phyloP scores from a whole-genome alignment of 2,113 vertebrate genomes.

The Carlito syrichta region DNA sequence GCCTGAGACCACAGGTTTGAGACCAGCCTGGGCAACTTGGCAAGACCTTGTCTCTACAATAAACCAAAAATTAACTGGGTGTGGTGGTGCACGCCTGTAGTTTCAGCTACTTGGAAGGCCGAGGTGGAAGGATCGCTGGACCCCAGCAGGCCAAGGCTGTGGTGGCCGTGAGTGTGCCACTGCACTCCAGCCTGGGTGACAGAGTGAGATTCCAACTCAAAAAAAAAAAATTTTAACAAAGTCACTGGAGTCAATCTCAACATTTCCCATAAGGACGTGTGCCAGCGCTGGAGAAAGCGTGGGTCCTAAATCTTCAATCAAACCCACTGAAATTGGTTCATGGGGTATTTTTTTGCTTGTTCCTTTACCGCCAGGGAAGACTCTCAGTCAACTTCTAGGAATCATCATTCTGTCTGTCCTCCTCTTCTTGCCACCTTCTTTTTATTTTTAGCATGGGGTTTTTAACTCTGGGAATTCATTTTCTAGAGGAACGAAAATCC shows the following conservation, averaged over 20 bases:
- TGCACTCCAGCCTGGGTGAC: no score
- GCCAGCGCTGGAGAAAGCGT: background rate
- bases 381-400: background rate
- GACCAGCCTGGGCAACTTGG: no score
- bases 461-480: background rate
- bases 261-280: background rate
- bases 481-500: background rate
- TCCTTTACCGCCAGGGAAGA: background rate
- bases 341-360: background rate
- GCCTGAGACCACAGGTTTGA: no score
- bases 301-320: background rate
- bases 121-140: no score
- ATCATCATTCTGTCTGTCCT: background rate
- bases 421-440: background rate
- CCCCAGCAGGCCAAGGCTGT: no score
- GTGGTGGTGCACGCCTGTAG: no score
- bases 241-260: background rate
- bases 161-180: no score
- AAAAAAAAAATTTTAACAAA: no score
- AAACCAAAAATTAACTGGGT: no score
- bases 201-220: no score
- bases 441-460: background rate
- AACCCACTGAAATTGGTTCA: background rate
- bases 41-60: no score
- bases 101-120: no score